Conservation (phyloP, 2,888 invertebrate genomes). For the Lysandra coridon region DNA sequence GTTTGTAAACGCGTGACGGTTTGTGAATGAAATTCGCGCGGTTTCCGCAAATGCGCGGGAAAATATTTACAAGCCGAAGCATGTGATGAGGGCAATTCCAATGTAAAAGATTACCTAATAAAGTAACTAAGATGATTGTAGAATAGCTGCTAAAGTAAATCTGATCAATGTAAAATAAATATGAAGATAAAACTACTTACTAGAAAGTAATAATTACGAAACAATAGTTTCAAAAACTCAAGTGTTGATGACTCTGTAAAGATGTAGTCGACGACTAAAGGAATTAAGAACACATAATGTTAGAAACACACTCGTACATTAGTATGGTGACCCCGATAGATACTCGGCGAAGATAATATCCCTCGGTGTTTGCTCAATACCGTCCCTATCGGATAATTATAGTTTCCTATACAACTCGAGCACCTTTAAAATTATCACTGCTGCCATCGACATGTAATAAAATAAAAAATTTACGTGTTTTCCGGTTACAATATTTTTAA, state of each 20-base stretch:
- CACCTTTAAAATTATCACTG: constrained; percentile 39
- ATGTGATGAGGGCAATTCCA: neutral
- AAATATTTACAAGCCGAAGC: constrained; percentile 37
- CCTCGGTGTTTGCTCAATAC: constrained; percentile 56
- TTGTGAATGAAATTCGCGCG: constrained; percentile 74
- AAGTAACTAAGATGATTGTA: neutral
- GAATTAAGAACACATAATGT: constrained; percentile 27
- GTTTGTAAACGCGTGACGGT: constrained; percentile 73
- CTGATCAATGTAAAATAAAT: neutral
- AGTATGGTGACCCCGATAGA: constrained; percentile 42
- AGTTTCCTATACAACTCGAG: constrained; percentile 50
- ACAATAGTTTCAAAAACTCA: neutral
- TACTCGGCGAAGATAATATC: constrained; percentile 49
- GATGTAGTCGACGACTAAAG: neutral
- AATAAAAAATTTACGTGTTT: neutral
- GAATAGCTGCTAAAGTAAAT: neutral
- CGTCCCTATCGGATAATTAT: constrained; percentile 56
- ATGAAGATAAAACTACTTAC: too few species aligned
- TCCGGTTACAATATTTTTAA: too few species aligned
- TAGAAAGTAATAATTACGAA: neutral
- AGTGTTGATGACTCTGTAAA: neutral
- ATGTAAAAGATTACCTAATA: neutral
- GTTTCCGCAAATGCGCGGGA: constrained; percentile 68
- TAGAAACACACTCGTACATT: constrained; percentile 37
- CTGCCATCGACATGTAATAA: constrained; percentile 1